These are phyloP conservation scores for Morpho helenor DNA, from an alignment of 2,888 invertebrate genomes.

Conservation along the genomic window DNA sequence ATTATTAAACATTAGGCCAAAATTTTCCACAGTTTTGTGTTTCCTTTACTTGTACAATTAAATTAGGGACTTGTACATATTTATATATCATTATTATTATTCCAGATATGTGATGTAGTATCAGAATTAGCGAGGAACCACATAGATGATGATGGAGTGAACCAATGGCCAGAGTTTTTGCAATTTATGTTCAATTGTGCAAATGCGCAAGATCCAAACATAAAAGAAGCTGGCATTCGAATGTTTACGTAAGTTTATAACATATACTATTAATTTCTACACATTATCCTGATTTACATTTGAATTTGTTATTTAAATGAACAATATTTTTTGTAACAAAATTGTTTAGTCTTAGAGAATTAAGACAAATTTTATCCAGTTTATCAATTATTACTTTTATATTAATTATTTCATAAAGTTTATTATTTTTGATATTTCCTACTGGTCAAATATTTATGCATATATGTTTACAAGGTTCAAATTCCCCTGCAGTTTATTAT, in stretches of 20 bases:
- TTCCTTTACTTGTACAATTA: too few species aligned
- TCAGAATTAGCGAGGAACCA: slow-evolving; percentile 97
- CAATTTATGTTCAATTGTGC: slow-evolving; percentile 97
- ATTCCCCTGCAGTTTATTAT: too few species aligned
- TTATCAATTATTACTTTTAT: too few species aligned
- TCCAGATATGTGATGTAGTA: slow-evolving; percentile 91
- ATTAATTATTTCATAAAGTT: too few species aligned
- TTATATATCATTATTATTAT: slow-evolving; percentile 11
- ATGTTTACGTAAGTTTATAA: slow-evolving; percentile 89
- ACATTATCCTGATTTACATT: background rate
- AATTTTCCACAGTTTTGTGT: too few species aligned
- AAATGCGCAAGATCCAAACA: slow-evolving; percentile 87
- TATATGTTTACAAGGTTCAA: too few species aligned
- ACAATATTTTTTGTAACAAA: too few species aligned
- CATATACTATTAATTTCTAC: background rate
- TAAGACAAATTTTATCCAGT: too few species aligned
- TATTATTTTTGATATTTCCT: too few species aligned
- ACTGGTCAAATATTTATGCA: too few species aligned
- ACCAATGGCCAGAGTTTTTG: slow-evolving; percentile 97
- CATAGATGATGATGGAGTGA: slow-evolving; percentile 96
- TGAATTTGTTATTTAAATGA: background rate
- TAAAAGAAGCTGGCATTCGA: slow-evolving; percentile 95
- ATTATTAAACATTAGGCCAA: too few species aligned
- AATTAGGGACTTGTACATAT: background rate
- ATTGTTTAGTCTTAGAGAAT: too few species aligned